Conservation (phyloP, 2,888 invertebrate genomes). For the Chironomus tentans region DNA sequence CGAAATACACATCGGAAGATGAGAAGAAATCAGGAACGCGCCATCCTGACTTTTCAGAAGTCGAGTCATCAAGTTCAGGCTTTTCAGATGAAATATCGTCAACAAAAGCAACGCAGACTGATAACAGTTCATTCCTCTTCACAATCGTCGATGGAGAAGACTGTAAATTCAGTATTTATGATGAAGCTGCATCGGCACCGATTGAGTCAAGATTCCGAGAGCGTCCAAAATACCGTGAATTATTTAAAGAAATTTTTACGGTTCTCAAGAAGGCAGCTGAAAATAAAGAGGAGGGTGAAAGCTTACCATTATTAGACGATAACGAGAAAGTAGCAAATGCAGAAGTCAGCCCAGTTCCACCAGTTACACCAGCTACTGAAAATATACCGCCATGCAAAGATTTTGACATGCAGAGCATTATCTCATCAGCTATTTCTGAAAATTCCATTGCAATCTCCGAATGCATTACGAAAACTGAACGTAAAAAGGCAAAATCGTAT, state of each 20-base stretch:
- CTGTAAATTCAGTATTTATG: conserved; percentile 58
- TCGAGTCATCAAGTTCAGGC: conserved; percentile 76
- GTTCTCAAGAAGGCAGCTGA: conserved; percentile 75
- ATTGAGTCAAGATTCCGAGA: conserved; percentile 75
- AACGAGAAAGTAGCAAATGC: conserved; percentile 37
- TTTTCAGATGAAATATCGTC: conserved; percentile 70
- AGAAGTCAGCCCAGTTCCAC: conserved; percentile 49
- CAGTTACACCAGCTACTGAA: conserved; percentile 59
- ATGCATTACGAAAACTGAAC: conserved; percentile 51
- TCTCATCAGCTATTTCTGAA: conserved; percentile 67
- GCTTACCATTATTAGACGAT: conserved; percentile 61
- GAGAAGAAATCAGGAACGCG: conserved; percentile 44
- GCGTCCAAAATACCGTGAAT: conserved; percentile 68
- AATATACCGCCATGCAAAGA: conserved; percentile 48
- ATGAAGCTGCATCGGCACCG: conserved; percentile 63
- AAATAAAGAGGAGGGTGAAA: conserved; percentile 71
- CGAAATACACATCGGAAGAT: conserved; percentile 56
- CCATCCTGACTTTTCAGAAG: conserved; percentile 69
- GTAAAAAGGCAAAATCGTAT: conserved; percentile 42
- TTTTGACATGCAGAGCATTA: conserved; percentile 60
- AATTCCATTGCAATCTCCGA: conserved; percentile 61
- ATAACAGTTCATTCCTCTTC: conserved; percentile 67
- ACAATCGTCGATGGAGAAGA: conserved; percentile 79
- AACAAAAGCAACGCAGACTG: conserved; percentile 76
- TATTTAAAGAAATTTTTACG: conserved; percentile 76